phyloP scores from a whole-genome alignment of 2,888 invertebrate genomes.

The Icerya purchasi region DNA sequence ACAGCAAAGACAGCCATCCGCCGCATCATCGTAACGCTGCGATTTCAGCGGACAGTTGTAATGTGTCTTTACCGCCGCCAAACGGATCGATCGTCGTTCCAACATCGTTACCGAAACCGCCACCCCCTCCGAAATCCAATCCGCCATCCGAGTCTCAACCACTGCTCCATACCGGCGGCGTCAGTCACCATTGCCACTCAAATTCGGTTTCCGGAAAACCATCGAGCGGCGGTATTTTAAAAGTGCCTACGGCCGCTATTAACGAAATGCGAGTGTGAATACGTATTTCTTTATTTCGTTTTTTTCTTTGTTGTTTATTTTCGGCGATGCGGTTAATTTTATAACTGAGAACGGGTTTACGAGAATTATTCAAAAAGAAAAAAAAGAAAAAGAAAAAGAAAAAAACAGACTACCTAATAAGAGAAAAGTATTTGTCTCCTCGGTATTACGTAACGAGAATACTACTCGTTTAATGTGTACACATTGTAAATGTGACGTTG shows the following conservation, averaged over 20 bases:
- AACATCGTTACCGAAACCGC: constrained; percentile 29
- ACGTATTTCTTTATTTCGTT: too few species aligned
- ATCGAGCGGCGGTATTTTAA: constrained; percentile 29
- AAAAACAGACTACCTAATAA: too few species aligned
- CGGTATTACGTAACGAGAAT: too few species aligned
- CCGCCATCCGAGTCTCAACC: constrained; percentile 20
- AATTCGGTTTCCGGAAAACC: not conserved
- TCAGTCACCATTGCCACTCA: constrained; percentile 1
- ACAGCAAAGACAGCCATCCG: not conserved
- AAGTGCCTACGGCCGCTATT: constrained; percentile 60
- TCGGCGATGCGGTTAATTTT: too few species aligned
- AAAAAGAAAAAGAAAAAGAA: too few species aligned
- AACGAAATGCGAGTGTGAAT: constrained; percentile 77
- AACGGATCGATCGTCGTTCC: constrained; percentile 22
- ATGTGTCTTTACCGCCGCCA: constrained; percentile 15
- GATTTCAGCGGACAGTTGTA: not conserved
- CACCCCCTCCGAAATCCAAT: constrained; percentile 26
- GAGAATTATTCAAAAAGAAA: too few species aligned
- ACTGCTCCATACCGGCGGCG: constrained; percentile 14
- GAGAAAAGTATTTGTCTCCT: too few species aligned
- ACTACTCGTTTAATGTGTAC: too few species aligned
- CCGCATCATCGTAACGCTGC: constrained; percentile 5
- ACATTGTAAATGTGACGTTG: too few species aligned
- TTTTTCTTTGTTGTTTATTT: too few species aligned
- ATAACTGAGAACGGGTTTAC: too few species aligned